phyloP scores from a whole-genome alignment of 2,797 vertebrate species.

The Atherinosoma microstoma region DNA sequence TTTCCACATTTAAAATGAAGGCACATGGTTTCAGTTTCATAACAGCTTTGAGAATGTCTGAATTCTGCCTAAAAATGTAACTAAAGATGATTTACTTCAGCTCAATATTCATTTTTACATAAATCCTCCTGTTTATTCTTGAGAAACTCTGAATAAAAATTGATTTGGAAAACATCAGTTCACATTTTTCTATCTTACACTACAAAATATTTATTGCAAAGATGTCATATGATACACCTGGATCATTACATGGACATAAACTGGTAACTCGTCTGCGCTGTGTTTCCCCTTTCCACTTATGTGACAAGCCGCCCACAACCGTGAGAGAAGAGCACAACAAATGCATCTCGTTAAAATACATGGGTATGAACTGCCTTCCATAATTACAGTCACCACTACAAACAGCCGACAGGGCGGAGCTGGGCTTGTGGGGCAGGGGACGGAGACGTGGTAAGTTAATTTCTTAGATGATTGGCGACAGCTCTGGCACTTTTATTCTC shows the following conservation, averaged over 20 bases:
- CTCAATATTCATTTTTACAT: not conserved
- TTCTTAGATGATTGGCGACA: slow-evolving; percentile 60
- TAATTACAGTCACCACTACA: slow-evolving; percentile 79
- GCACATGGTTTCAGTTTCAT: slow-evolving; percentile 4
- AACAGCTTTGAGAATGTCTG: not conserved
- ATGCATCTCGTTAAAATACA: slow-evolving; percentile 63
- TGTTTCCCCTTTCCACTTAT: slow-evolving; percentile 50
- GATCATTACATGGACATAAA: slow-evolving; percentile 20
- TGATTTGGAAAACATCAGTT: not conserved
- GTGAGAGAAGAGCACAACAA: slow-evolving; percentile 49
- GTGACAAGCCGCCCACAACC: slow-evolving; percentile 38
- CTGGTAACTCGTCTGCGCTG: slow-evolving; percentile 20
- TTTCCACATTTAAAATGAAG: slow-evolving; percentile 35
- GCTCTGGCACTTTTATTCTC: slow-evolving; percentile 58
- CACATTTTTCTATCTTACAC: not conserved
- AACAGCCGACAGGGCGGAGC: slow-evolving; percentile 72
- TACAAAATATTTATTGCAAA: not conserved
- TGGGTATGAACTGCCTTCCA: slow-evolving; percentile 50
- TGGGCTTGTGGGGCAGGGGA: slow-evolving; percentile 48
- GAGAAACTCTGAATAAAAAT: not conserved
- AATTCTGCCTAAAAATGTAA: not conserved
- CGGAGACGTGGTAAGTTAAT: slow-evolving; percentile 78
- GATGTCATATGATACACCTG: not conserved
- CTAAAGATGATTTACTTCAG: not conserved
- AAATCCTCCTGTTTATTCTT: not conserved